Conservation (phyloP, 1,140 invertebrate species). For the Uloborus diversus region DNA sequence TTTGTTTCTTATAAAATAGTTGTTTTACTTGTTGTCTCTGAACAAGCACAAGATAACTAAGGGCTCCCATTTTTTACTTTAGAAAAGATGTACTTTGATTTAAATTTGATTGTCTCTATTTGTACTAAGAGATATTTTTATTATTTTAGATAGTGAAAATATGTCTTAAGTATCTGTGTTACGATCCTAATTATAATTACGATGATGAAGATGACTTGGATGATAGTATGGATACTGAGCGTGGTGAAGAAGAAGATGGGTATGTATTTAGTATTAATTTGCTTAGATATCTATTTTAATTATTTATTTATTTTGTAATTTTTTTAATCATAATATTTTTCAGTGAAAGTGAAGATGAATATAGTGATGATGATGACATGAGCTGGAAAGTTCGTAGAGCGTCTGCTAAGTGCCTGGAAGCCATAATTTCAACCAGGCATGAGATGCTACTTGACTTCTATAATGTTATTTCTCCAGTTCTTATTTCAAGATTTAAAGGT, state of each 20-base stretch:
- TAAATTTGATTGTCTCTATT: neutral
- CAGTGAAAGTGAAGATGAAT: conserved; percentile 88
- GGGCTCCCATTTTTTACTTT: no score
- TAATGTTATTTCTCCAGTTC: conserved; percentile 83
- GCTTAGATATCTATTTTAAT: neutral
- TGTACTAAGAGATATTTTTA: neutral
- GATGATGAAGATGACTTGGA: conserved; percentile 79
- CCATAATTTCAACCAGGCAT: conserved; percentile 89
- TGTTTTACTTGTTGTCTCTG: no score
- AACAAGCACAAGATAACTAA: no score
- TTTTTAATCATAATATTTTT: neutral
- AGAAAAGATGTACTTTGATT: neutral
- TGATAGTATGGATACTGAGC: conserved; percentile 73
- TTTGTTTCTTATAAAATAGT: no score
- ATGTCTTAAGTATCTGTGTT: conserved; percentile 92
- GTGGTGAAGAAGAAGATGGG: conserved; percentile 76
- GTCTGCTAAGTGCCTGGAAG: conserved; percentile 96
- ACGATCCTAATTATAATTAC: conserved; percentile 99
- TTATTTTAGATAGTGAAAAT: conserved; percentile 78
- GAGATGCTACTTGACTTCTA: conserved; percentile 93
- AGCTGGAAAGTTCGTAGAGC: conserved; percentile 97
- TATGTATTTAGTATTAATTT: conserved; percentile 46
- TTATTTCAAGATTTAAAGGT: conserved; percentile 93
- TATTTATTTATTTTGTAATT: neutral
- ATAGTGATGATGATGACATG: conserved; percentile 99